Evolutionary conservation across 1,140 invertebrate species (phyloP), one percentile per base, ranked within the genome.

Genomic region (Myzus persicae): DNA sequence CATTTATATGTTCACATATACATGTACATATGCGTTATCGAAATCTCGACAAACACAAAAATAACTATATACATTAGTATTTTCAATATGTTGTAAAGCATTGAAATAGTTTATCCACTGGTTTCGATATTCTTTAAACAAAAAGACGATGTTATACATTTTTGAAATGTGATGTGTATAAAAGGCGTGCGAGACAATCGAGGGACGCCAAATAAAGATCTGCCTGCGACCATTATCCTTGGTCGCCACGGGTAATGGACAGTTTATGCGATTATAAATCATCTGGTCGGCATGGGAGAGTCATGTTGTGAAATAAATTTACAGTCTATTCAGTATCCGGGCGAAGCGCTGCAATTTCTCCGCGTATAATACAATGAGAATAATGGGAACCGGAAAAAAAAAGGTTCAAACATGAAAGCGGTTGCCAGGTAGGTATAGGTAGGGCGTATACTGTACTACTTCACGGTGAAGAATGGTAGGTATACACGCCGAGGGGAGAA

Each of bases 231-330:
- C 48, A 48, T 89, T 51, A 36, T 51, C 5, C 36, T 51, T 36
- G 46, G 44, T 59, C 38, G 38, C 89, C 54, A 59, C 54, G 90
- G 67, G 42, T 81, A 46, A 81, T 81, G 90, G 90, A 91, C 90
- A 91, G 59, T 91, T 91, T 91, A 81, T 91, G 67, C 31, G 67
- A 81, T 91, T 91, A 91, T 91, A 91, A 91, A 91, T 91, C 90
- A 91, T 91, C 42, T 76, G 59, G 90, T 91, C 20, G 54, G 54
- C 42, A 91, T 82, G n/a, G 31, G 90, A 81, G 90, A 91, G 59
- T 91, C 59, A 20, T 76, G 90, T 91, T 46, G 90, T 82, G 90
- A 91, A 91, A 91, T 91, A 91, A 81, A 91, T 91, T 81, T 91
- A 90, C 54, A 81, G 67, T n/a, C 90, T 81, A 91, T 91, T 91